Evolutionary conservation across 2,797 vertebrate species (phyloP).

Genomic region (Manis pentadactyla): DNA sequence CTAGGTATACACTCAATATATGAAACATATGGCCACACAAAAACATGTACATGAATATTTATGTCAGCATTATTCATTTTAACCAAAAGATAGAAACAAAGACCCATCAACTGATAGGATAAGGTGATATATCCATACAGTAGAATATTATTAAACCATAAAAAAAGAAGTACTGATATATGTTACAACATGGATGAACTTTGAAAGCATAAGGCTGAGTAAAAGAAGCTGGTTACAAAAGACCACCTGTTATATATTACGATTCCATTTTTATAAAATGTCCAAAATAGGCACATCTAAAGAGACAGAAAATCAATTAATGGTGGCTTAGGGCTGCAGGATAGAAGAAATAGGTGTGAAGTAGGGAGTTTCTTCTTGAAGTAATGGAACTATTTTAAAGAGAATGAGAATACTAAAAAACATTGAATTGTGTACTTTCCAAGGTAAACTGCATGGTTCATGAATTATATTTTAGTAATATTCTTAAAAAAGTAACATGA

Average conservation of each 20-base stretch:
- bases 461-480: background rate
- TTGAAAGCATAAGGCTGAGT: background rate
- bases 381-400: too few relatives aligned
- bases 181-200: background rate
- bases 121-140: background rate
- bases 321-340: background rate
- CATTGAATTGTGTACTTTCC: too few relatives aligned
- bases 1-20: background rate
- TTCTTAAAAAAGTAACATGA: background rate
- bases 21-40: background rate
- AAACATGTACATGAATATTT: background rate
- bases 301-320: background rate
- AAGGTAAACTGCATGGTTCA: background rate
- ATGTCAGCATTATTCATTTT: background rate
- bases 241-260: background rate
- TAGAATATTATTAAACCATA: background rate
- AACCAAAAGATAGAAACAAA: background rate
- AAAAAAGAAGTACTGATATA: background rate
- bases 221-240: background rate
- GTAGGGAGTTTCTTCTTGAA: too few relatives aligned
- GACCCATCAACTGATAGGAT: background rate
- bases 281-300: background rate
- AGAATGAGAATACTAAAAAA: too few relatives aligned
- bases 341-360: background rate
- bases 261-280: background rate